Evolutionary conservation across 53 echinoderm and acorn worm species (phyloP), one percentile per base, ranked within the genome.

Genomic region (Henricia sp.): DNA sequence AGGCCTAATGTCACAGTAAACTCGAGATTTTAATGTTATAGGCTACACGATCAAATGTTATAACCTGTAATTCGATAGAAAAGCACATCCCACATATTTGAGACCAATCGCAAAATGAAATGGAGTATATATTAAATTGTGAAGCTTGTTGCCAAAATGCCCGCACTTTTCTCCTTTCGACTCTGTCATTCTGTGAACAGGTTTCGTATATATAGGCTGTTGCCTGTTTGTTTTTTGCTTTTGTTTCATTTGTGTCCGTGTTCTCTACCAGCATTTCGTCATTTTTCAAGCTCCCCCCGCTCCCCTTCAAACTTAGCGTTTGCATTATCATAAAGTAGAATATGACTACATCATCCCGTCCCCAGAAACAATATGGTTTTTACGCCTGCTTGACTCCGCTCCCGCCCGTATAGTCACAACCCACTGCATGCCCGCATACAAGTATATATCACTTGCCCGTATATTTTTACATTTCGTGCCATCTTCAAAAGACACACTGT

Each of bases 41-140:
- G n/a, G n/a, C n/a, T 77, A 58, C 57, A 13, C 77, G 77, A 77
- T 77, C 77, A 59, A 60, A 77, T 44, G 77, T 77, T 77, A 77
- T 77, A 59, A 60, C 77, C 77, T 28, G 43, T 77, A 77, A 59
- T 77, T 36, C 60, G 32, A 59, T 32, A 16, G 39, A 27, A 77
- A 77, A n/a, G 43, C 60, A 40, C 77, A 43, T 77, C 59, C 10
- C 39, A 3, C 23, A 28, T 11, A 10, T 21, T 12, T 25, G 42
- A 41, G 26, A 77, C 5, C 59, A 58, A 30, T 1, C n/a, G 28
- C 77, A 77, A 43, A 60, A 38, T 40, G 58, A n/a, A 77, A 56
- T 74, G 74, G 57, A 28, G 58, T 58, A 29, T 60, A 58, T 77
- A n/a, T 68, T 77, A 67, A 39, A n/a, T 19, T 37, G 2, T 39